These are phyloP conservation scores for Catharus fuscescens DNA, from an alignment of 2,113 vertebrate species.

Conservation along the genomic window DNA sequence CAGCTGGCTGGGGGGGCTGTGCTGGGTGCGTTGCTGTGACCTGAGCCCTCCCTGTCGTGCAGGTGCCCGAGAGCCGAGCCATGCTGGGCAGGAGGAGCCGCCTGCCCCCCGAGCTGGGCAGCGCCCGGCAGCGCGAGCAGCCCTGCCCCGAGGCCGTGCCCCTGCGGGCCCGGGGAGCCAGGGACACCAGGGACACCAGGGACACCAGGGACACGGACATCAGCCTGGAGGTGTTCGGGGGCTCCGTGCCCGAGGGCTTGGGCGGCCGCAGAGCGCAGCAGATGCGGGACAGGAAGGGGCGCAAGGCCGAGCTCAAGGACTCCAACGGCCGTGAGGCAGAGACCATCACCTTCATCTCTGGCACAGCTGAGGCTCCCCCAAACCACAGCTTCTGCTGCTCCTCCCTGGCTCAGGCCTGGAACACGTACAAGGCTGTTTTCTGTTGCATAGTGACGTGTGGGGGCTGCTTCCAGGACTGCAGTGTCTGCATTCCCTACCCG, in stretches of 20 bases:
- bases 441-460: slow-evolving; percentile 83
- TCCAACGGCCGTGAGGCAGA: slow-evolving; percentile 79
- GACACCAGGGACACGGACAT: neutral
- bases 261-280: slow-evolving; percentile 46
- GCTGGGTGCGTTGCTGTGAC: accelerated
- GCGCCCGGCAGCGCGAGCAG: slow-evolving; percentile 63
- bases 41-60: neutral
- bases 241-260: slow-evolving; percentile 67
- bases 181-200: slow-evolving; percentile 23
- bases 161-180: slow-evolving; percentile 56
- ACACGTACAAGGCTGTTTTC: slow-evolving; percentile 82
- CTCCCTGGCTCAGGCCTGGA: slow-evolving; percentile 87
- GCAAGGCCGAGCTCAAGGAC: slow-evolving; percentile 74
- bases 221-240: slow-evolving; percentile 77
- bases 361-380: slow-evolving; percentile 79
- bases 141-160: slow-evolving; percentile 75
- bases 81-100: slow-evolving; percentile 85
- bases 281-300: slow-evolving; percentile 59
- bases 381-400: slow-evolving; percentile 79
- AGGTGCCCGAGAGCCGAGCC: slow-evolving; percentile 75
- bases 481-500: slow-evolving; percentile 76
- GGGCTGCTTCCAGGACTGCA: slow-evolving; percentile 78
- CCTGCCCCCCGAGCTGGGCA: slow-evolving; percentile 58
- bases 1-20: accelerated
- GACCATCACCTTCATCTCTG: slow-evolving; percentile 88